Evolutionary conservation across 2,797 vertebrate species (phyloP), one percentile per base, ranked within the genome.

Genomic region (Stomatorhinus walkeri): DNA sequence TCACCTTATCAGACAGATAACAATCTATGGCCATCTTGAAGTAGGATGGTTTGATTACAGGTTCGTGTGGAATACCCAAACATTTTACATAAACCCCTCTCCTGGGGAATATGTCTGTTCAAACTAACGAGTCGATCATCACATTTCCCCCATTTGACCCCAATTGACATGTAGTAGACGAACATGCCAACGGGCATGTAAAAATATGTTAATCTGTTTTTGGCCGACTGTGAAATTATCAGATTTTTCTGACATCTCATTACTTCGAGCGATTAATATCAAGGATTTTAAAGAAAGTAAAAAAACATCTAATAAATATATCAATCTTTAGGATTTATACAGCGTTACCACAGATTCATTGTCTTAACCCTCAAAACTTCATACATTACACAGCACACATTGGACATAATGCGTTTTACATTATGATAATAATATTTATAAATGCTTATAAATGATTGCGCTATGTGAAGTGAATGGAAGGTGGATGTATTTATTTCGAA

Each of bases 231-330:
- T 89, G 90, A 93, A 92, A 92, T 91, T 87, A 90, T 92, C 88
- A 91, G 89, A 91, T 91, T 90, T 91, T 68, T 90, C 87, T 92
- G 92, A 94, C 92, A 93, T 92, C 92, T 94, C 91, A 93, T 94
- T 94, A 95, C 92, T 91, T 90, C 87, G 88, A 90, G 91, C 90
- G 86, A 90, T 92, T 91, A 89, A 91, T 93, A 92, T 92, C 91
- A 91, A 93, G 84, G 32, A 56, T 87, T 59, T 56, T 59, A 87
- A 56, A 40, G 32, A 56, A 56, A 76, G 7, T 9, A 49, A 54
- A 32, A 88, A 61, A 36, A 56, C 22, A 61, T 52, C 48, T 89
- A 76, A 89, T 86, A 87, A 84, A 76, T 68, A 86, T 32, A 89
- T 89, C 56, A 51, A 89, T 89, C 46, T 22, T 32, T 49, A 64